phyloP scores from a whole-genome alignment of 2,888 invertebrate genomes.

The Pachycephus smyrnensis region DNA sequence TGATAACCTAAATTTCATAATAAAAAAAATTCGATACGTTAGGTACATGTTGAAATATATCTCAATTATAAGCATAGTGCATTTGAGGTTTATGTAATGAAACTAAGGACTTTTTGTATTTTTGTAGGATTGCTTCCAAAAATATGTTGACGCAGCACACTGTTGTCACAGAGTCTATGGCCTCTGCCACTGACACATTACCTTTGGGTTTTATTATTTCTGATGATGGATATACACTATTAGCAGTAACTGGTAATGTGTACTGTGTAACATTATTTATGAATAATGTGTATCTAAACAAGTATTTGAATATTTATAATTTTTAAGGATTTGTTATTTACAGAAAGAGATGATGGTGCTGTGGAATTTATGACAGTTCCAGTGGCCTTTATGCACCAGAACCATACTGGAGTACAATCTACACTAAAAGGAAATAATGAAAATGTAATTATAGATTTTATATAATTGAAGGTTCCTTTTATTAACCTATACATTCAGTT shows the following conservation, averaged over 20 bases:
- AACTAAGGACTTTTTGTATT: no score
- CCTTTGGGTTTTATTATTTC: constrained; percentile 54
- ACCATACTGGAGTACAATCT: constrained; percentile 26
- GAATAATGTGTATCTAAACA: neutral
- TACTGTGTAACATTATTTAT: neutral
- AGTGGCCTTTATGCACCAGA: constrained; percentile 48
- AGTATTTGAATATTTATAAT: constrained; percentile 10
- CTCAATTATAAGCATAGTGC: no score
- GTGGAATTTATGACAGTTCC: constrained; percentile 52
- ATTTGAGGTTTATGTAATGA: no score
- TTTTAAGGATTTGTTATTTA: constrained; percentile 14
- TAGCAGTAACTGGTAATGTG: constrained; percentile 50
- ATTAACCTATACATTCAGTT: constrained; percentile 3
- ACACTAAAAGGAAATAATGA: constrained; percentile 37
- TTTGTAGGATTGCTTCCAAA: neutral
- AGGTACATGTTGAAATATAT: no score
- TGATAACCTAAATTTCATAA: no score
- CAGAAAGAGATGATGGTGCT: constrained; percentile 50
- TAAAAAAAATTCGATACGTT: no score
- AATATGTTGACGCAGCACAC: constrained; percentile 40
- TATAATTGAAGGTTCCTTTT: constrained; percentile 20
- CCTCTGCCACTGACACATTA: constrained; percentile 16
- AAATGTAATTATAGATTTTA: constrained; percentile 36
- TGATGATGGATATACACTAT: constrained; percentile 53
- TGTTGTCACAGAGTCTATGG: neutral